These are phyloP conservation scores for Eutolmus rufibarbis DNA, from an alignment of 2,888 invertebrate genomes.

Conservation along the genomic window DNA sequence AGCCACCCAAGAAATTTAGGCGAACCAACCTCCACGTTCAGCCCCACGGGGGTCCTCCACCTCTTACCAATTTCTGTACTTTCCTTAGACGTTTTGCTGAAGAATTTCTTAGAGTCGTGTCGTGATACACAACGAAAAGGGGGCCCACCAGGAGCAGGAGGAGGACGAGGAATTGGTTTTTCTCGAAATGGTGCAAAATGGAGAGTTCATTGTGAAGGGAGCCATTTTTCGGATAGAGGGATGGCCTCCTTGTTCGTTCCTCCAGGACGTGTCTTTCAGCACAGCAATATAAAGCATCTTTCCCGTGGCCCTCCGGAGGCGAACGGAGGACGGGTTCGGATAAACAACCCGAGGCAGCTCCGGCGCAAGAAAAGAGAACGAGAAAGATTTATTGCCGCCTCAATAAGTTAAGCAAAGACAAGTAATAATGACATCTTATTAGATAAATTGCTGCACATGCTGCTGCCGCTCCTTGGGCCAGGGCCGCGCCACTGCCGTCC, in stretches of 20 bases:
- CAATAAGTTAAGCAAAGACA: conserved; percentile 61
- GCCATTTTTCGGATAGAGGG: conserved; percentile 27
- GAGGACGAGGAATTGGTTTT: conserved; percentile 30
- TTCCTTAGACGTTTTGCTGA: conserved; percentile 26
- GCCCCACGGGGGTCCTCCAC: background rate
- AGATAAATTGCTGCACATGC: conserved; percentile 41
- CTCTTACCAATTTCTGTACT: background rate
- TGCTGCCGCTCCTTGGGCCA: background rate
- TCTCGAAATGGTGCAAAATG: conserved; percentile 18
- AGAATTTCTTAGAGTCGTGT: conserved; percentile 20
- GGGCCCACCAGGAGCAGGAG: background rate
- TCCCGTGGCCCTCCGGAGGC: background rate
- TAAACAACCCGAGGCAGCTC: conserved; percentile 15
- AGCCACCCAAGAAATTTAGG: background rate
- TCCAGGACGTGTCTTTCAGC: background rate
- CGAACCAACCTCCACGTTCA: background rate
- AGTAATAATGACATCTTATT: conserved; percentile 51
- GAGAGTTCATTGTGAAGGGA: conserved; percentile 36
- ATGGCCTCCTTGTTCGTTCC: conserved; percentile 7
- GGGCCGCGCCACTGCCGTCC: background rate
- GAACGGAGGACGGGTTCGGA: background rate
- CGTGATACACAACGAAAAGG: conserved; percentile 17
- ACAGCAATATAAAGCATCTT: background rate
- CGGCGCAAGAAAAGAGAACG: conserved; percentile 13
- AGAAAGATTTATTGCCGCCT: conserved; percentile 59